Base-by-base conservation (phyloP, 2,888 invertebrate genomes). In the Tetragonisca angustula region DNA sequence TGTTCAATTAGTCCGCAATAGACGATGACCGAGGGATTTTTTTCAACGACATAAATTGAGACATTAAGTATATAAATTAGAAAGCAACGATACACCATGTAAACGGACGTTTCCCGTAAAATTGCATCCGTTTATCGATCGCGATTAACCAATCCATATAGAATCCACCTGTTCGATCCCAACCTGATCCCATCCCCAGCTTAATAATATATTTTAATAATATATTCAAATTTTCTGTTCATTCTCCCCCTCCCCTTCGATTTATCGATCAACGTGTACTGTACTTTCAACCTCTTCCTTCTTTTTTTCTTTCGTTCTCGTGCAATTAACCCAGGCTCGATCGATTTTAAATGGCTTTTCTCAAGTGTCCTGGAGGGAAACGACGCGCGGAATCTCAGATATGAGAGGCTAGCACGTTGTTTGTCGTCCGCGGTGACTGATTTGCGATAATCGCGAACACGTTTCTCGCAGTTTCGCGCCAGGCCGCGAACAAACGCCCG, bases 141-240 rank as follows among this genome's bases (percentile, higher is more conserved):
- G 50, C 71, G 71, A 65, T 71, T 75, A 78, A 84, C 82, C 81
- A 81, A 62, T 61, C 36, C 50, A 19, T 17, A 17, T 17, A 17
- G 56, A 52, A 71, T 43, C 75, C 77, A 75, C 77, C 84, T 82
- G 82, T 68, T 67, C 68, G 68, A 71, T 49, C 56, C 43, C 32
- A 6, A 62, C 32, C 56, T 21, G 54, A 75, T 75, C 65, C 71
- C 74, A 76, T 67, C 76, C 19, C 27, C 24, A 15, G 56, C 24
- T 81, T 83, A 83, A 83, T 83, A 72, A 83, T 71, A 80, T 76
- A 72, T 72, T 76, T 83, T 80, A 83, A 80, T 49, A 49, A 76
- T 68, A 62, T 36, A 83, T 83, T 83, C 76, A 80, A 71, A 80
- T 76, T 81, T 80, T 54, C 67, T 56, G 15, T 54, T 43, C 21